Evolutionary conservation across 1,140 invertebrate species (phyloP), one percentile per base, ranked within the genome.

Genomic region (Chironomus striatipennis): DNA sequence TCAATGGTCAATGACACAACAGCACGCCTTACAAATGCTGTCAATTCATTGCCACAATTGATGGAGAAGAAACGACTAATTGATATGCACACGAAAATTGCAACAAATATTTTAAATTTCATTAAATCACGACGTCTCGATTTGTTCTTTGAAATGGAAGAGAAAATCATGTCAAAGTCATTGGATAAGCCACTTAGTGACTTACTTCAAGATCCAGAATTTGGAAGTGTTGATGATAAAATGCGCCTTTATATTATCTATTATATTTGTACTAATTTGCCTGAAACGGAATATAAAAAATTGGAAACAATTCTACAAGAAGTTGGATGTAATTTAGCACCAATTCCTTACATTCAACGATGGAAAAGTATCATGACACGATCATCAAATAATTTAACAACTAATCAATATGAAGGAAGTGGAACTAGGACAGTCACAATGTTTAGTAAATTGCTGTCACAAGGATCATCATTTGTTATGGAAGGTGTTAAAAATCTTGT

Each of bases 401-500:
- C 90, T 0, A 87, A 89, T 74, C 91, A 91, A 79, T 95, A 94
- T 77, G 90, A 92, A 80, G 96, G 96, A n/a, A 95, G 93, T 67
- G 96, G 95, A 20, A 97, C 96, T 0, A 97, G 95, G 85, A 98
- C 96, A 0, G 94, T 98, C 0, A 95, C 91, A 77, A 99, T 99
- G 97, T 98, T 99, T 84, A 96, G 95, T 1, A 99, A 99, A 84
- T 86, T 99, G 15, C 92, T 99, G 79, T 95, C 92, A 7, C 96
- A 98, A 83, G 96, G 96, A 34, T 98, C 96, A 1, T 96, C 95
- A 72, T 98, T 99, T 85, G 96, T 99, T 0, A 99, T 99, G 97
- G 98, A 99, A 85, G 98, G 98, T 47, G 98, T 99, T 0, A 98
- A 99, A 83, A 99, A 99, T 87, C 87, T 99, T 76, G 97, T 99